These are phyloP conservation scores for Miltochrista miniata DNA, from an alignment of 2,888 invertebrate genomes.

Conservation along the genomic window DNA sequence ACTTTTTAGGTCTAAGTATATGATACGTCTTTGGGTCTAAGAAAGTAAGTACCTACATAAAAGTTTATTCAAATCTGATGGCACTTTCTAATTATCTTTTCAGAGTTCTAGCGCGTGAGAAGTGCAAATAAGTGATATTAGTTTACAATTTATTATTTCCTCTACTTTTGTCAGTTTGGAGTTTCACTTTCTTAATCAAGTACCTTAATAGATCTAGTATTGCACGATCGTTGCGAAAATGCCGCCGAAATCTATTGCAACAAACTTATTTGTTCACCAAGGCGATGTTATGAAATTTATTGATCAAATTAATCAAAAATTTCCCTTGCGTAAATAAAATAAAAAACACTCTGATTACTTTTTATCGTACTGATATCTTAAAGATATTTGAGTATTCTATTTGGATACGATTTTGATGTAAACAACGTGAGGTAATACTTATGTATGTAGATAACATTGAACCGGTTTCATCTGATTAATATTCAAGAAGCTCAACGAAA, in stretches of 20 bases:
- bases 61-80: no score
- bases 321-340: conserved; percentile 19
- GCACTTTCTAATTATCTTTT: no score
- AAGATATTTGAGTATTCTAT: background rate
- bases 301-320: conserved; percentile 18
- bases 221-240: conserved; percentile 31
- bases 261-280: conserved; percentile 18
- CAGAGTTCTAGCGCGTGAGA: no score
- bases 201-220: conserved; percentile 4
- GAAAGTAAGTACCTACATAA: no score
- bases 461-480: background rate
- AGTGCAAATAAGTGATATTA: no score
- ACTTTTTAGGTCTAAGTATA: no score
- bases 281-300: conserved; percentile 21
- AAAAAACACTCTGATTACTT: conserved; percentile 14
- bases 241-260: conserved; percentile 30
- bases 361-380: background rate
- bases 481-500: background rate
- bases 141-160: no score
- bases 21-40: no score
- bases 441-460: background rate
- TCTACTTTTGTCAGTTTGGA: conserved; percentile 1
- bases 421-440: background rate
- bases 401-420: background rate
- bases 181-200: conserved; percentile 7